Conservation (phyloP, 2,888 invertebrate species). For the Myathropa florea region DNA sequence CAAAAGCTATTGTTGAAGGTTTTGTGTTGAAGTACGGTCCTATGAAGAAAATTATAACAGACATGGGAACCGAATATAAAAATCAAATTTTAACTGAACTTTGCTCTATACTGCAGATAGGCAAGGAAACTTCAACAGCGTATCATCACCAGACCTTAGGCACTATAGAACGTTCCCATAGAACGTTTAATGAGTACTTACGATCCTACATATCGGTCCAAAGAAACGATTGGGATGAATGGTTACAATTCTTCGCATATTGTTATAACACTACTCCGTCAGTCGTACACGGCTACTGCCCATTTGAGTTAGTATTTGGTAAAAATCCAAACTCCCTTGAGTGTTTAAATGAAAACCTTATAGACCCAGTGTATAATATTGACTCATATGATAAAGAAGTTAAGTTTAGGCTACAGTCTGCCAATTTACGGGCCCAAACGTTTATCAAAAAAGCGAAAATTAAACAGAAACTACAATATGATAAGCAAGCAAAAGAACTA, state of each 20-base stretch:
- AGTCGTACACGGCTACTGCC: conserved; percentile 18
- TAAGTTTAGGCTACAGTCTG: conserved; percentile 5
- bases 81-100: no score
- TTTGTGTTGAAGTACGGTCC: no score
- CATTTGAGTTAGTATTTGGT: conserved; percentile 50
- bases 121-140: no score
- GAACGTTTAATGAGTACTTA: conserved; percentile 53
- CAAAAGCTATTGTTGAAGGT: no score
- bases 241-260: conserved; percentile 26
- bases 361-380: conserved; percentile 12
- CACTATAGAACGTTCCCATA: no score
- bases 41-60: no score
- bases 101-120: no score
- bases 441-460: conserved; percentile 24
- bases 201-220: conserved; percentile 14
- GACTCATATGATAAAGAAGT: conserved; percentile 10
- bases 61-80: no score
- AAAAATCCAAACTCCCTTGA: conserved; percentile 15
- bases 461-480: conserved; percentile 14
- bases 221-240: conserved; percentile 45
- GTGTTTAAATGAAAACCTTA: conserved; percentile 8
- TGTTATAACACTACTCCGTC: conserved; percentile 37
- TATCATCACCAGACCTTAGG: conserved; percentile 50
- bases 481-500: not conserved
- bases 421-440: not conserved